A percentile compares a stretch with the other conserved stretches of the same genome.
Conservation (phyloP, 1,140 invertebrate genomes). For the Copidosoma floridanum region DNA sequence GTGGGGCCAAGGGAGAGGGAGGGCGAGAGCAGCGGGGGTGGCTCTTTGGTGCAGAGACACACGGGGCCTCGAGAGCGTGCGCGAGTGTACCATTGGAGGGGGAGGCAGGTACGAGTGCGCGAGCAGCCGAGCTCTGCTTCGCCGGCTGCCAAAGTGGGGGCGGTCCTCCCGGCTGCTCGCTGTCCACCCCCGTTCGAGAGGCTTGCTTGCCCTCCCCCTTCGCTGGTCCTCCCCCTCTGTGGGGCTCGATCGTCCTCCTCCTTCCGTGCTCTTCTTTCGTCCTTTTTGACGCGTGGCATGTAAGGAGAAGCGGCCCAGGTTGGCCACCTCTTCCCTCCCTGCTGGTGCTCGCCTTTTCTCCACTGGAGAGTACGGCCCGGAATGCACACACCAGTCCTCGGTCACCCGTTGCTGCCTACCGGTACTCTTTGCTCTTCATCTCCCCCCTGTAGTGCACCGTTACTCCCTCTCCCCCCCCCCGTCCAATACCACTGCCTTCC, state of each 20-base stretch:
- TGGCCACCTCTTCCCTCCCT: not conserved
- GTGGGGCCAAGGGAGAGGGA: not conserved
- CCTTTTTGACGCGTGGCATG: conserved; percentile 19
- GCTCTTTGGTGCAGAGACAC: not conserved
- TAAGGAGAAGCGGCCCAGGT: conserved; percentile 26
- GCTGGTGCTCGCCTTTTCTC: not conserved
- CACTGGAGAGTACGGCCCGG: conserved; percentile 6
- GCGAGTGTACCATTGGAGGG: conserved; percentile 15
- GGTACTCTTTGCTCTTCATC: not conserved
- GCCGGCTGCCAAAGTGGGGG: conserved; percentile 51
- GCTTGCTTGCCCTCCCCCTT: conserved; percentile 30
- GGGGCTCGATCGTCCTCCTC: conserved; percentile 13
- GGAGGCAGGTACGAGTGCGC: conserved; percentile 48
- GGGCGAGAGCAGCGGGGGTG: not conserved
- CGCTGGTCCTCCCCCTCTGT: conserved; percentile 29
- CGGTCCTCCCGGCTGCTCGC: conserved; percentile 48
- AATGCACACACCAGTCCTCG: conserved; percentile 9
- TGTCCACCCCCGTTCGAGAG: conserved; percentile 47
- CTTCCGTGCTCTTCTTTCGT: too few relatives aligned
- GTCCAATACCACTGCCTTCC: not conserved
- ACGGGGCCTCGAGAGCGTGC: not conserved
- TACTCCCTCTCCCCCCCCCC: not conserved
- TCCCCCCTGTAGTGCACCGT: not conserved
- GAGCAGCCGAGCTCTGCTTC: conserved; percentile 40
- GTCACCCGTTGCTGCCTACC: not conserved